phyloP scores from a whole-genome alignment of 2,888 invertebrate genomes.

The Syrphus vitripennis region DNA sequence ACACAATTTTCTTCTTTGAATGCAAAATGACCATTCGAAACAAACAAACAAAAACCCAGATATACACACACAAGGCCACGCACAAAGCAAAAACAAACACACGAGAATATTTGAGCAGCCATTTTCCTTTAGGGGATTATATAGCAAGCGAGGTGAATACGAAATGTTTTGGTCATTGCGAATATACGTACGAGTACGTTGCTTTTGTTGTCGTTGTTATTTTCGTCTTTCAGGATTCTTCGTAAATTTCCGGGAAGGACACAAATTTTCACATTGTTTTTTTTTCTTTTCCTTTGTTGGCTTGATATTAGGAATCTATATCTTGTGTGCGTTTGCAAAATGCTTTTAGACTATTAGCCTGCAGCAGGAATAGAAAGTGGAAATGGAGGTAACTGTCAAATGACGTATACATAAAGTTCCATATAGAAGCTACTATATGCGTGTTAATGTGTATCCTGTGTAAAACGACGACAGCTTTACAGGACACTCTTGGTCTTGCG shows the following conservation, averaged over 20 bases:
- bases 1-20: not conserved
- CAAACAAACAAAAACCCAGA: not conserved
- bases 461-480: conserved; percentile 24
- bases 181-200: too few species aligned
- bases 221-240: conserved; percentile 23
- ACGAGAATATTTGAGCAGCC: not conserved
- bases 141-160: not conserved
- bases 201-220: conserved; percentile 1
- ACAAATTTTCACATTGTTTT: conserved; percentile 8
- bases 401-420: conserved; percentile 7
- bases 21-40: not conserved
- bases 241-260: conserved; percentile 40
- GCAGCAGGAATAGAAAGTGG: not conserved
- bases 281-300: too few species aligned
- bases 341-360: conserved; percentile 19
- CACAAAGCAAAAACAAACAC: not conserved
- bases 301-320: too few species aligned
- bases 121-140: conserved; percentile 1
- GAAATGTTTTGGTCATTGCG: conserved; percentile 16
- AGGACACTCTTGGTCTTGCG: conserved; percentile 1
- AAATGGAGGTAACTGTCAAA: conserved; percentile 9
- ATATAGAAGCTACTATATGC: not conserved
- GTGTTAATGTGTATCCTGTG: conserved; percentile 24
- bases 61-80: not conserved
- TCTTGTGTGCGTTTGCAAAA: conserved; percentile 38